phyloP scores from a whole-genome alignment of 2,888 invertebrate species.

The Chrysina gloriosa region DNA sequence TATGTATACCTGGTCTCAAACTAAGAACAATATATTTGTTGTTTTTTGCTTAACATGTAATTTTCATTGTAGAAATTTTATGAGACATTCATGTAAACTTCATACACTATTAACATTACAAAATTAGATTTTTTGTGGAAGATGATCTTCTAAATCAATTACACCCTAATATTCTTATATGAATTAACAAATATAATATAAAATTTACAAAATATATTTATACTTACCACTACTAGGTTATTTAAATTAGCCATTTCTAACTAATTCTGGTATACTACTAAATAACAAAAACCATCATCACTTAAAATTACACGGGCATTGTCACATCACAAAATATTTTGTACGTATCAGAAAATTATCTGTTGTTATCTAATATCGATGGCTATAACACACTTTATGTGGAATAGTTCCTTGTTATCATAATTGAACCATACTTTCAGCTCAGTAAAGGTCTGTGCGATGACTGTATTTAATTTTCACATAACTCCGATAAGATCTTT shows the following conservation, averaged over 20 bases:
- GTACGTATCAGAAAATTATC: conserved; percentile 42
- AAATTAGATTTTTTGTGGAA: no score
- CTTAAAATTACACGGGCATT: conserved; percentile 16
- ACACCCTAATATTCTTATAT: no score
- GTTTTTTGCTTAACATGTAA: no score
- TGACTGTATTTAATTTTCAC: conserved; percentile 9
- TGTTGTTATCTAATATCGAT: conserved; percentile 41
- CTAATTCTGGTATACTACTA: not conserved
- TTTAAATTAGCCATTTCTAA: conserved; percentile 31
- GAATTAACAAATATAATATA: not conserved
- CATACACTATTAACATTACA: no score
- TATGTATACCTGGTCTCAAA: no score
- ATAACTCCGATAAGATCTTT: conserved; percentile 17
- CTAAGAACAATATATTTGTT: no score
- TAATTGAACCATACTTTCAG: conserved; percentile 35
- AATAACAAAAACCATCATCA: conserved; percentile 6
- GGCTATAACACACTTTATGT: conserved; percentile 31
- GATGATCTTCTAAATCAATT: no score
- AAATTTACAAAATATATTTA: not conserved
- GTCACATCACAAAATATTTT: conserved; percentile 38
- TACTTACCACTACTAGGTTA: conserved; percentile 40
- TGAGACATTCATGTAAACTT: no score
- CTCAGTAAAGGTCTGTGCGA: conserved; percentile 8
- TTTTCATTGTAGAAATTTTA: no score
- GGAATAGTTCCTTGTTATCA: conserved; percentile 41